phyloP scores from a whole-genome alignment of 2,797 vertebrate species.

The Kryptopterus vitreolus region DNA sequence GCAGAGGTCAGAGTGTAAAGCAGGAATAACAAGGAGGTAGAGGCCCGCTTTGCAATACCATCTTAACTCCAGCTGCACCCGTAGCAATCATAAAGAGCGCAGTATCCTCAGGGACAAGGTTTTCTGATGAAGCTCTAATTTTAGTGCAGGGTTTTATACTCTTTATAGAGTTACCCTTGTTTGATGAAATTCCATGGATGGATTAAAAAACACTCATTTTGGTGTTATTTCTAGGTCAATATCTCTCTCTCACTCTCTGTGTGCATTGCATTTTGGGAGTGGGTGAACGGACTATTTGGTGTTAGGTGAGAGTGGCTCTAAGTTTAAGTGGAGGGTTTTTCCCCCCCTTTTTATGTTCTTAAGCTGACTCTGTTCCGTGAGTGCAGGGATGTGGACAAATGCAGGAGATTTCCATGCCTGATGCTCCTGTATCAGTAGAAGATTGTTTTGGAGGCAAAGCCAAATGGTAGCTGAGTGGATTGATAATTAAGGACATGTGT shows the following conservation, averaged over 20 bases:
- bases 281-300: no score
- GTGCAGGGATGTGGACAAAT: no score
- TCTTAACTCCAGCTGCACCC: slow-evolving; percentile 35
- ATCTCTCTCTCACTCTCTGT: slow-evolving; percentile 9
- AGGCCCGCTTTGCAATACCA: slow-evolving; percentile 9
- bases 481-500: no score
- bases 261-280: no score
- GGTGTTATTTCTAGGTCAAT: slow-evolving; percentile 17
- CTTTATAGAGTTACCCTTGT: neutral
- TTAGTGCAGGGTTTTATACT: slow-evolving; percentile 17
- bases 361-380: no score
- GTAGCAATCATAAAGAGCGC: slow-evolving; percentile 19
- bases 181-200: neutral
- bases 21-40: slow-evolving; percentile 34
- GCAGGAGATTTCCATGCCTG: no score
- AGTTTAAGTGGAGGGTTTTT: no score
- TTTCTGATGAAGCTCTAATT: slow-evolving; percentile 26
- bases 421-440: no score
- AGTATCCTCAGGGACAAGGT: slow-evolving; percentile 10
- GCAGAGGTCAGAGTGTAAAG: slow-evolving; percentile 50
- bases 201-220: slow-evolving; percentile 17
- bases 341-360: no score
- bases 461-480: no score
- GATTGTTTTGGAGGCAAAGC: no score
- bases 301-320: no score